Conservation (phyloP, 2,113 vertebrate genomes). For the Mus spicilegus region DNA sequence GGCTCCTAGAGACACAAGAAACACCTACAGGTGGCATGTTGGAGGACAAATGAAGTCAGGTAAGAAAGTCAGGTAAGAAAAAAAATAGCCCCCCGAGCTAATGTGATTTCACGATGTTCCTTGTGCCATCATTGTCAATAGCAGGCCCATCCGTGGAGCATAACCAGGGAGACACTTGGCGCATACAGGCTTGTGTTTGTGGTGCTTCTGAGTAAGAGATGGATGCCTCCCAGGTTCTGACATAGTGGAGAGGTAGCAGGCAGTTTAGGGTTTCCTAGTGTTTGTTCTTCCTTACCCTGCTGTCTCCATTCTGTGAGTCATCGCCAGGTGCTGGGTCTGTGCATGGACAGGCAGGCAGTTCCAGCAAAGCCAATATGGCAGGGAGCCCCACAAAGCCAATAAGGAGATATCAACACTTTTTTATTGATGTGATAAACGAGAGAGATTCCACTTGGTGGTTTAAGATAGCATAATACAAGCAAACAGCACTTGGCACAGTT, state of each 20-base stretch:
- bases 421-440: neutral
- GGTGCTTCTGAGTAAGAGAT: neutral
- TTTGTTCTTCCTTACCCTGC: neutral
- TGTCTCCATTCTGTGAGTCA: neutral
- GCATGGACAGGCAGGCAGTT: neutral
- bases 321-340: neutral
- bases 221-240: neutral
- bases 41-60: neutral
- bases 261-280: neutral
- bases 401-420: neutral
- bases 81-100: neutral
- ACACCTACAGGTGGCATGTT: too few species aligned
- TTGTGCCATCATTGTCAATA: neutral
- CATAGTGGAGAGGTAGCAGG: neutral
- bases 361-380: neutral
- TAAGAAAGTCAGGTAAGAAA: neutral
- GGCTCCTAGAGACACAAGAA: neutral
- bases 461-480: neutral
- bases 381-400: neutral
- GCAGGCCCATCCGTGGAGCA: neutral
- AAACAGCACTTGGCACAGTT: neutral
- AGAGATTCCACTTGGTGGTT: neutral
- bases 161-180: neutral
- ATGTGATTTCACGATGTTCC: accelerated
- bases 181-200: neutral